These are phyloP conservation scores for Chaunax sp. DNA, from an alignment of 2,797 vertebrate genomes.

Conservation along the genomic window DNA sequence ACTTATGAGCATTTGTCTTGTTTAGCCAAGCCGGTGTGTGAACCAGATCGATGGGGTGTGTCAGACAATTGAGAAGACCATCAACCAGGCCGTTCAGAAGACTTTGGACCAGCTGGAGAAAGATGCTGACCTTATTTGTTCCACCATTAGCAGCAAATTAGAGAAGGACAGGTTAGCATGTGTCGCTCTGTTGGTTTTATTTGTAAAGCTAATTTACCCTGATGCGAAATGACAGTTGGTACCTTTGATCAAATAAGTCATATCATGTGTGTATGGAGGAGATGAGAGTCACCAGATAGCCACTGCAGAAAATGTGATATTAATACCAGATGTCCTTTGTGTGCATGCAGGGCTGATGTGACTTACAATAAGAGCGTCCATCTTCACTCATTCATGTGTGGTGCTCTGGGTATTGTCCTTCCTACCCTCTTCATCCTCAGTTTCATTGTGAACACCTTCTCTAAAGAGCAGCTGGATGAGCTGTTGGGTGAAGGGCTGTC, in stretches of 20 bases:
- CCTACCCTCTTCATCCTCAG: slow-evolving; percentile 81
- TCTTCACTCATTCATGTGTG: slow-evolving; percentile 80
- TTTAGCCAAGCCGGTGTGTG: slow-evolving; percentile 84
- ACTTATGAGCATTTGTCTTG: slow-evolving; percentile 20
- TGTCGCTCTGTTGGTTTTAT: neutral
- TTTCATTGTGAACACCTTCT: slow-evolving; percentile 78
- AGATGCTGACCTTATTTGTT: slow-evolving; percentile 83
- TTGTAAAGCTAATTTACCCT: neutral
- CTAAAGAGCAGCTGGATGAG: slow-evolving; percentile 74
- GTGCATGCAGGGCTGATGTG: slow-evolving; percentile 70
- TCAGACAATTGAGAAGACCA: slow-evolving; percentile 87
- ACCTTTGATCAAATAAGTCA: slow-evolving; percentile 15
- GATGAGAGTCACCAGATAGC: slow-evolving; percentile 7
- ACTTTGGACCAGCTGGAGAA: slow-evolving; percentile 87
- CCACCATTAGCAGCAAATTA: slow-evolving; percentile 77
- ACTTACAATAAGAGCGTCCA: slow-evolving; percentile 77
- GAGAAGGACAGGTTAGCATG: slow-evolving; percentile 80
- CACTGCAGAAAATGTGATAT: slow-evolving; percentile 22
- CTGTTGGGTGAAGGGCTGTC: slow-evolving; percentile 77
- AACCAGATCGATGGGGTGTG: slow-evolving; percentile 87
- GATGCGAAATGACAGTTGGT: neutral
- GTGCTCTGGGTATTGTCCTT: slow-evolving; percentile 77
- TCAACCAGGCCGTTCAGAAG: slow-evolving; percentile 87
- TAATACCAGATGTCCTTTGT: slow-evolving; percentile 19
- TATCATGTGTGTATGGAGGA: neutral